These are phyloP conservation scores for Drosophila burlai DNA, from an alignment of 1,140 invertebrate species.

Conservation along the genomic window DNA sequence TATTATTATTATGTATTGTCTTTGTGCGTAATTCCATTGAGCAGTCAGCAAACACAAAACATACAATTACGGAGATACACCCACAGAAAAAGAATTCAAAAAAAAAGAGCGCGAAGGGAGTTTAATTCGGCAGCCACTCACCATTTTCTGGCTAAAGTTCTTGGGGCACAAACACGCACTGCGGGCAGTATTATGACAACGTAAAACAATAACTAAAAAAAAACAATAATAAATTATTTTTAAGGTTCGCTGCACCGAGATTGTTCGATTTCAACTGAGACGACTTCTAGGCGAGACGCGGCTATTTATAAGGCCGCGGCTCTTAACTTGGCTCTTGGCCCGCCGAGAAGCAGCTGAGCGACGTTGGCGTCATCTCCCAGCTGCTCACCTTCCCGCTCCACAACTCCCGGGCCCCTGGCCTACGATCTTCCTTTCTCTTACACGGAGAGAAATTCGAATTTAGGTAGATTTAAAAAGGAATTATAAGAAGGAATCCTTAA, in stretches of 20 bases:
- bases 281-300: constrained; percentile 61
- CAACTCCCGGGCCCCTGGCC: not conserved
- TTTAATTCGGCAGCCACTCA: constrained; percentile 48
- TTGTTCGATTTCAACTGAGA: constrained; percentile 67
- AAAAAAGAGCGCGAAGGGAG: constrained; percentile 1
- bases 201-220: constrained; percentile 11
- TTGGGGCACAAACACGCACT: constrained; percentile 24
- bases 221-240: constrained; percentile 5
- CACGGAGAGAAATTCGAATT: constrained; percentile 2
- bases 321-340: constrained; percentile 36
- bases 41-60: constrained; percentile 3
- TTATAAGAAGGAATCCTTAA: too few species aligned
- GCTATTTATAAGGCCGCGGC: constrained; percentile 68
- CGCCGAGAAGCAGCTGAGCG: constrained; percentile 54
- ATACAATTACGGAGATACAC: not conserved
- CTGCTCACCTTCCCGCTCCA: constrained; percentile 41
- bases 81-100: constrained; percentile 10
- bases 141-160: constrained; percentile 56
- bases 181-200: constrained; percentile 5
- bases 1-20: constrained; percentile 11
- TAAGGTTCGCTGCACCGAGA: constrained; percentile 36
- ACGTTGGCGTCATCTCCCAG: constrained; percentile 60
- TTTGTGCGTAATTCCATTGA: constrained; percentile 45
- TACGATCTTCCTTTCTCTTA: constrained; percentile 6
- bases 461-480: too few species aligned